These are phyloP conservation scores for Dendrolimus kikuchii DNA, from an alignment of 1,140 invertebrate genomes.

Conservation along the genomic window DNA sequence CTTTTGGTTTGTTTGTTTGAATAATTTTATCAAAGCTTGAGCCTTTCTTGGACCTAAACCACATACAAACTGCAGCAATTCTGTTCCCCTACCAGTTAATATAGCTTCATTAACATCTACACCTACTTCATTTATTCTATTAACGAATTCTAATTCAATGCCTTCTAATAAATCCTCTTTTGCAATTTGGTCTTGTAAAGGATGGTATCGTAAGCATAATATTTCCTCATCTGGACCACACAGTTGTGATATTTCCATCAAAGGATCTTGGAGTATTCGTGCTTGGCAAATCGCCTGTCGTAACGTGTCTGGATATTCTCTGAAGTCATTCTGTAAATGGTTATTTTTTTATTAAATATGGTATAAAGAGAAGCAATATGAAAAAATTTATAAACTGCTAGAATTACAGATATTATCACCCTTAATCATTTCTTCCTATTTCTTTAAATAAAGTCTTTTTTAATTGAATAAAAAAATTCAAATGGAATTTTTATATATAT, in stretches of 20 bases:
- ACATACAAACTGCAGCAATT: conserved; percentile 98
- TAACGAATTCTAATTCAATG: conserved; percentile 93
- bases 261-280: conserved; percentile 93
- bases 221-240: conserved; percentile 97
- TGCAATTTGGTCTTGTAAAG: conserved; percentile 88
- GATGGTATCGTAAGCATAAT: conserved; percentile 92
- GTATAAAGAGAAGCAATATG: too few species aligned
- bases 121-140: conserved; percentile 97
- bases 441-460: too few species aligned
- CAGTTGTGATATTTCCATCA: conserved; percentile 96
- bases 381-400: too few species aligned
- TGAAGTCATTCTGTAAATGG: conserved; percentile 81
- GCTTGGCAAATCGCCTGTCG: conserved; percentile 94
- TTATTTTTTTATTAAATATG: too few species aligned
- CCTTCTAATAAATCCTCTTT: conserved; percentile 91
- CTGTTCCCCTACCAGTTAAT: conserved; percentile 87
- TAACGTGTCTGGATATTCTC: conserved; percentile 91
- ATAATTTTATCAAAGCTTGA: conserved; percentile 88
- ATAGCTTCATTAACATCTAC: conserved; percentile 97
- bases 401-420: neutral
- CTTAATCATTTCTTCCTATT: neutral
- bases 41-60: conserved; percentile 97
- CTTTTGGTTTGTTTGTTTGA: conserved; percentile 95
- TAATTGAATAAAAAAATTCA: too few species aligned
- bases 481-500: too few species aligned